Evolutionary conservation across 2,113 vertebrate species (phyloP).

Genomic region (Gymnobelideus leadbeateri): DNA sequence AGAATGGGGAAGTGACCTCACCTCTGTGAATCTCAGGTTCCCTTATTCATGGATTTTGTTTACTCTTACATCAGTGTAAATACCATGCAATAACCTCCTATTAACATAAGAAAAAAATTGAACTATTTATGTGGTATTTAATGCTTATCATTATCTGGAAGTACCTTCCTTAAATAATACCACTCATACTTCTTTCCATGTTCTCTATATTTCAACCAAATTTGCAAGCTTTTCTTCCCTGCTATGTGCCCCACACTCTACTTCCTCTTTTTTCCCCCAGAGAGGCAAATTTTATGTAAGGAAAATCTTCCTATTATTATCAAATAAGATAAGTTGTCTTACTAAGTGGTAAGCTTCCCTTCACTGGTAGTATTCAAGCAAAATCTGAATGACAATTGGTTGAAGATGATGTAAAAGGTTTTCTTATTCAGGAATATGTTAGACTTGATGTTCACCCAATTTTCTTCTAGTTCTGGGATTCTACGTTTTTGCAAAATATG

Average conservation of each 20-base stretch:
- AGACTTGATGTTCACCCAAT: not conserved
- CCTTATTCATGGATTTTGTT: too few species aligned
- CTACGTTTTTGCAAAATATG: not conserved
- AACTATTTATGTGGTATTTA: not conserved
- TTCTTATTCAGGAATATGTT: not conserved
- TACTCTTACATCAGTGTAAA: too few species aligned
- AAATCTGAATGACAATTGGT: too few species aligned
- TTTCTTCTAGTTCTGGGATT: not conserved
- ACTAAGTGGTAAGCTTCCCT: not conserved
- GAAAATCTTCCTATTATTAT: not conserved
- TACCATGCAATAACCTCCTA: too few species aligned
- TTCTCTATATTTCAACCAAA: not conserved
- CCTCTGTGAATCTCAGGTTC: too few species aligned
- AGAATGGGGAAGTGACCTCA: too few species aligned
- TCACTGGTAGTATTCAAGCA: not conserved
- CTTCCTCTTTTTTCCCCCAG: too few species aligned
- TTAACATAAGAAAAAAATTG: too few species aligned
- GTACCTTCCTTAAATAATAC: not conserved
- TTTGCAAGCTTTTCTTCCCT: not conserved
- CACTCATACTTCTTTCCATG: not conserved
- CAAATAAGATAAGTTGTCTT: not conserved
- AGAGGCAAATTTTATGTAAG: not conserved
- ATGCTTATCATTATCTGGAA: not conserved
- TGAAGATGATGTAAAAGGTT: not conserved
- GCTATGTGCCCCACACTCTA: not conserved